Conservation (phyloP, 1,140 invertebrate genomes). For the Bombyx mori region ASM3026992v2 NC_085122.1:13890001-13890500, state of each 20-base stretch:
- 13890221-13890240: not conserved
- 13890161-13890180: not conserved
- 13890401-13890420: too few species aligned
- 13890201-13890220: not conserved
- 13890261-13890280: constrained; percentile 4
- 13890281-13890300: constrained; percentile 3
- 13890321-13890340: too few species aligned
- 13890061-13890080: constrained; percentile 1
- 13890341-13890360: too few species aligned
- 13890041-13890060: not conserved
- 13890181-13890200: not conserved
- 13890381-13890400: too few species aligned
- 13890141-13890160: constrained; percentile 2
- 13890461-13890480: too few species aligned
- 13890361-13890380: too few species aligned
- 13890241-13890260: not conserved
- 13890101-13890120: not conserved
- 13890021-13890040: constrained; percentile 3
- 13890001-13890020: not conserved
- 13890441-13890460: too few species aligned
- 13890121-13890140: not conserved
- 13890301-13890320: not conserved
- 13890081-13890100: not conserved
- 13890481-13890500: too few species aligned
- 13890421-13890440: too few species aligned